These are phyloP conservation scores for Elgaria multicarinata DNA, from an alignment of 2,113 vertebrate genomes.

Conservation along the genomic window DNA sequence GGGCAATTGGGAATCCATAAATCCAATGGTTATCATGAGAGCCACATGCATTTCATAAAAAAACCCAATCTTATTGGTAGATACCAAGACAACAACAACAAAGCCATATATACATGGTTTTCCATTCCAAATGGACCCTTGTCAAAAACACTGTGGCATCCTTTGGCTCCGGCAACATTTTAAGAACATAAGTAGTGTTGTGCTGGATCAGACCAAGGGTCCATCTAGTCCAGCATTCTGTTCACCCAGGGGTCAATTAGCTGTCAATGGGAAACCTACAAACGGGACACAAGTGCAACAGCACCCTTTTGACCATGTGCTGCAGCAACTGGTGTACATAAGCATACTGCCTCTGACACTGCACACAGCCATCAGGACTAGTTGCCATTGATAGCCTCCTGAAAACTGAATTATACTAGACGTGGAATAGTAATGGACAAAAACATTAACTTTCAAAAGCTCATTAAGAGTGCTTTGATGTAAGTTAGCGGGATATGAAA, in stretches of 20 bases:
- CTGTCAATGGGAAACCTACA: too few species aligned
- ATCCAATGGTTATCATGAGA: neutral
- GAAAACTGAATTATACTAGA: neutral
- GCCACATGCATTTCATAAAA: neutral
- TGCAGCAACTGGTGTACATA: too few species aligned
- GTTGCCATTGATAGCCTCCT: too few species aligned
- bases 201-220: too few species aligned
- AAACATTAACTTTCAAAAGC: neutral
- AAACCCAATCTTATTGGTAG: neutral
- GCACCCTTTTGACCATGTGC: too few species aligned
- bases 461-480: neutral
- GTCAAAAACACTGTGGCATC: neutral
- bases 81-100: too few species aligned
- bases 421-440: neutral
- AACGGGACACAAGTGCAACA: too few species aligned
- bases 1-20: neutral
- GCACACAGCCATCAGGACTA: too few species aligned
- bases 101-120: neutral
- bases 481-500: slow-evolving; percentile 12
- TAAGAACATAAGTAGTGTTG: too few species aligned
- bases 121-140: neutral
- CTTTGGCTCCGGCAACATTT: neutral
- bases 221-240: too few species aligned
- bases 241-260: too few species aligned
- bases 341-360: too few species aligned